Base-by-base conservation (phyloP, 2,888 invertebrate species). In the Mylabris sibirica region DNA sequence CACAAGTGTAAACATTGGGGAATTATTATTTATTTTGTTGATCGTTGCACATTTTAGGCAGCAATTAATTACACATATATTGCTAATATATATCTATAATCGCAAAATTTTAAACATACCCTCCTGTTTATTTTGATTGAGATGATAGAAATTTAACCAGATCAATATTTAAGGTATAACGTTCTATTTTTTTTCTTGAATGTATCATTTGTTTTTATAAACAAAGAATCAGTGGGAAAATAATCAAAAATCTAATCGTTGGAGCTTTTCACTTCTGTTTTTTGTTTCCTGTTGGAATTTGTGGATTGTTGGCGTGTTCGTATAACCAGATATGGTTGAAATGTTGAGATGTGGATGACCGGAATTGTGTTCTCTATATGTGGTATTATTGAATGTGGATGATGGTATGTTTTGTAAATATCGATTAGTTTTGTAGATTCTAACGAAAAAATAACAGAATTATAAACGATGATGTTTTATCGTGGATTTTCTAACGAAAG, bases 11-110 rank as follows among this genome's bases (percentile, higher is more conserved):
- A 69, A 69, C 69, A 63, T 41, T 60, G 63, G 53, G 60, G 41
- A 64, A 60, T 66, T 66, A 66, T 69, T 69, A 30, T 63, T 67
- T 59, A 63, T 70, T 70, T 64, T 49, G 59, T 65, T 62, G 53
- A 65, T 62, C 59, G 59, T 60, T 30, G 38, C 64, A 60, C 30
- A 49, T 49, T 49, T 49, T 20, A 22, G 49, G 20, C 6, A 20
- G 11, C 20, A 9, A 49, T 49, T 49, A 49, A 49, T 49, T 49
- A 49, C 49, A 49, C 20, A 20, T n/a, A 49, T 9, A 49, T 49
- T 49, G 12, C n/a, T 20, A 49, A 49, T 49, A 49, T 49, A 49
- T 3, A 49, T 17, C 17, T 4, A 49, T 30, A 30, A 30, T 8
- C 30, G 30, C 20, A 20, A 49, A 20, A 49, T 49, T 20, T 49